Percentiles rank a stretch among this genome's conserved stretches.
These are phyloP conservation scores for Rhea pennata DNA, from an alignment of 2,113 vertebrate genomes.

Conservation along the genomic window DNA sequence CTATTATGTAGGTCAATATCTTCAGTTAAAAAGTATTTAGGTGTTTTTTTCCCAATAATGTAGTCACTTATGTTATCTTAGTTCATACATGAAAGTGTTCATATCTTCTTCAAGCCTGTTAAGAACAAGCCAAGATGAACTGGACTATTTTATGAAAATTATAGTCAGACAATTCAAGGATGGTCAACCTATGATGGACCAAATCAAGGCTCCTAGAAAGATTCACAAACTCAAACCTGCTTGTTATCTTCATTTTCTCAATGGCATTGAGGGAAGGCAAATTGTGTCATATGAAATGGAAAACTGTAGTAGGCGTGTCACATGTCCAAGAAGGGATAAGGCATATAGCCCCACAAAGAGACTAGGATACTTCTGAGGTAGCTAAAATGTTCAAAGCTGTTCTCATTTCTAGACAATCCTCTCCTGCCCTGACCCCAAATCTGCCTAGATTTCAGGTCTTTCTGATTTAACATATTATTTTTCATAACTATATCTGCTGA, in stretches of 20 bases:
- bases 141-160: not conserved
- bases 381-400: not conserved
- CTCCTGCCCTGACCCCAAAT: not conserved
- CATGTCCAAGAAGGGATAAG: not conserved
- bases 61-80: not conserved
- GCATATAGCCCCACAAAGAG: not conserved
- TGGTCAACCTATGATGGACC: not conserved
- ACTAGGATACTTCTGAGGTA: not conserved
- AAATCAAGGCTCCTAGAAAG: not conserved
- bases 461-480: not conserved
- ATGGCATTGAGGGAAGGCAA: not conserved
- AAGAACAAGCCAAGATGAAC: not conserved
- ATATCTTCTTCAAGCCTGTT: not conserved
- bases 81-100: not conserved
- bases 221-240: rapidly evolving
- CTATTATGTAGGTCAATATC: not conserved
- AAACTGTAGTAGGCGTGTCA: not conserved
- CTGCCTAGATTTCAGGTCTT: not conserved
- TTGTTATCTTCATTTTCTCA: not conserved
- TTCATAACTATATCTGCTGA: not conserved
- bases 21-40: not conserved
- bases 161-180: not conserved
- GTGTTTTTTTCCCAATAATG: not conserved
- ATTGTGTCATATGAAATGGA: not conserved
- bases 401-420: not conserved